Base-by-base conservation (phyloP, 2,888 invertebrate species). In the Scaptomyza polygonia region DNA sequence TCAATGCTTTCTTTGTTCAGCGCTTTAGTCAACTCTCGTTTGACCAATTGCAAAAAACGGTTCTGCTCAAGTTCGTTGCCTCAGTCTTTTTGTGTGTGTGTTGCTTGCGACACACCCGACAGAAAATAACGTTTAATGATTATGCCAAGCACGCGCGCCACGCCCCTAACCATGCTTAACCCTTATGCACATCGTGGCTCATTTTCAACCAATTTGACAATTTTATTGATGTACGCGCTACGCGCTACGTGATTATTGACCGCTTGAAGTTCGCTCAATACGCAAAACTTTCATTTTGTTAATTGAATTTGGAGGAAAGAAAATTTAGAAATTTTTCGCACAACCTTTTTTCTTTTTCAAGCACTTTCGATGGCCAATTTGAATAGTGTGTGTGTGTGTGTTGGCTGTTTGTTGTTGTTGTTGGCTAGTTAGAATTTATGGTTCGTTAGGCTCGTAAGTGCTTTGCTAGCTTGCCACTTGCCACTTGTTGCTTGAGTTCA, bases 241-340 rank as follows among this genome's bases (percentile, higher is more conserved):
- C n/a, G n/a, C n/a, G 32, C 58, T 75, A 82, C 82, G 82, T 82
- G 82, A 75, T 62, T 68, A 79, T 76, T 72, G 78, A 61, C 48
- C 70, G 69, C 55, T 56, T 64, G 67, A 49, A 18, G 71, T 61
- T 30, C n/a, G 48, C 44, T n/a, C n/a, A 43, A 43, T 27, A 58
- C 42, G 56, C 59, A 79, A 85, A 79, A 85, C 85, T 81, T 81
- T 81, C 85, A 75, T 81, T 85, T 81, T 75, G 83, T 82, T 79
- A 85, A 82, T 81, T 74, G 71, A 71, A 74, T 75, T 49, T 63
- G 58, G 21, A 47, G 49, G 53, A 43, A 61, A 48, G 36, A 36
- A 36, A 36, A 66, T 80, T 84, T 84, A 68, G 73, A 76, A 76
- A 80, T 67, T 81, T 66, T 84, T 71, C 67, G 58, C 59, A 67